Evolutionary conservation across 1,140 invertebrate species (phyloP).

Genomic region (Platyura marginata): DNA sequence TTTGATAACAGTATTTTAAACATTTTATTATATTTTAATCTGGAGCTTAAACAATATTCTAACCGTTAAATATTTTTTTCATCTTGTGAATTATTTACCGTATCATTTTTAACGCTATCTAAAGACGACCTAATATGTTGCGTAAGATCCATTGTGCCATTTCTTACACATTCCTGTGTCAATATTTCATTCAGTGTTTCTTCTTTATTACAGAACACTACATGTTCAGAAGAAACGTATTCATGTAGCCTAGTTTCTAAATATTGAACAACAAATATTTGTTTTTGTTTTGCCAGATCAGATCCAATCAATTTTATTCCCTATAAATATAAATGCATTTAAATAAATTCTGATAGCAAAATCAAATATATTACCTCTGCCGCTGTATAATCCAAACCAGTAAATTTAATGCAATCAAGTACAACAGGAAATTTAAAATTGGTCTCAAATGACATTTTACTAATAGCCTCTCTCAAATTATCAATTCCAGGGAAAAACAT

Average conservation of each 20-base stretch:
- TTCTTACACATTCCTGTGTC: constrained; percentile 19
- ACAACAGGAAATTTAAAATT: constrained; percentile 29
- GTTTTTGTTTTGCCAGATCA: constrained; percentile 12
- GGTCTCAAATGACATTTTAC: constrained; percentile 23
- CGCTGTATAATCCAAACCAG: constrained; percentile 41
- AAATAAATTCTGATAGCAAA: neutral
- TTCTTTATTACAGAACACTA: constrained; percentile 18
- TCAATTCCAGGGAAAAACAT: constrained; percentile 45
- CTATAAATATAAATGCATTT: constrained; percentile 4
- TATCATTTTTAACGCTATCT: constrained; percentile 6
- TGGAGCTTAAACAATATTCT: too few species aligned
- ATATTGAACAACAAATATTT: constrained; percentile 13
- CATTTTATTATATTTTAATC: neutral
- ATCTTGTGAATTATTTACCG: neutral
- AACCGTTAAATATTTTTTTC: neutral
- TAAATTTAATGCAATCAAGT: constrained; percentile 36
- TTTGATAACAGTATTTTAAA: too few species aligned
- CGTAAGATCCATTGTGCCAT: constrained; percentile 15
- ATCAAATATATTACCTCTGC: constrained; percentile 4
- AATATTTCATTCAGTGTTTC: constrained; percentile 15
- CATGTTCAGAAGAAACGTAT: constrained; percentile 12
- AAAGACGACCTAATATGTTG: constrained; percentile 22
- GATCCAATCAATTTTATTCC: constrained; percentile 24
- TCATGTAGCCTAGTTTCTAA: constrained; percentile 14
- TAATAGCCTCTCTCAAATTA: constrained; percentile 30